Base-by-base conservation (phyloP, 2,888 invertebrate species). In the Glaucopsyche alexis region DNA sequence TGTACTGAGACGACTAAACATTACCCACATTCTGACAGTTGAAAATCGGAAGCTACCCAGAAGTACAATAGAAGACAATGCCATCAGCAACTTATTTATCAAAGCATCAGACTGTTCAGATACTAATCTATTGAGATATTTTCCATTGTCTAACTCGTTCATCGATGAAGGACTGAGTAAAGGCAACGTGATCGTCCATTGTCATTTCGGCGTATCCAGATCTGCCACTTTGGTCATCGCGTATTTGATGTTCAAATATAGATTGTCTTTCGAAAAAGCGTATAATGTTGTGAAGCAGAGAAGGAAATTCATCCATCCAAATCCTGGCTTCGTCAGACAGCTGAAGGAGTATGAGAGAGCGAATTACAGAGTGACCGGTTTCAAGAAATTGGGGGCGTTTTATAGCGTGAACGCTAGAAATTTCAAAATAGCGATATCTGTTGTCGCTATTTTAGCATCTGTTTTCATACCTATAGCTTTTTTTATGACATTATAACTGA, bases 221-320 rank as follows among this genome's bases (percentile, higher is more conserved):
- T 98, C 98, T 78, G 98, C 98, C 76, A 98, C 98, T 76, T 95
- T 99, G 84, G 98, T 98, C 83, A 98, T 99, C 83, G 98, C 98
- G 71, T 99, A 97, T 92, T 95, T 98, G 81, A 98, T 99, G 97
- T 96, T 97, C 81, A 96, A 97, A 89, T 96, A 96, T 85, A 95
- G 95, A 75, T 87, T 98, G 86, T 95, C 96, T 55, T 96, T 96
- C 93, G 94, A 97, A 66, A 97, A 98, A 83, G 98, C 98, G 0
- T 98, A 96, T 91, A 95, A 96, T 81, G 95, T 96, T 84, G 98
- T 99, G 74, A 97, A 97, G 85, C 94, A 95, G 78, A 96, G 96
- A 74, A 94, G 99, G 72, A 95, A 96, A 75, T 98, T 98, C 85
- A 98, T 99, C 82, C 98, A 98, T 74, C 99, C 99, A 2, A 99